Evolutionary conservation across 2,797 vertebrate species (phyloP), one percentile per base, ranked within the genome.

Genomic region (Anguilla anguilla): DNA sequence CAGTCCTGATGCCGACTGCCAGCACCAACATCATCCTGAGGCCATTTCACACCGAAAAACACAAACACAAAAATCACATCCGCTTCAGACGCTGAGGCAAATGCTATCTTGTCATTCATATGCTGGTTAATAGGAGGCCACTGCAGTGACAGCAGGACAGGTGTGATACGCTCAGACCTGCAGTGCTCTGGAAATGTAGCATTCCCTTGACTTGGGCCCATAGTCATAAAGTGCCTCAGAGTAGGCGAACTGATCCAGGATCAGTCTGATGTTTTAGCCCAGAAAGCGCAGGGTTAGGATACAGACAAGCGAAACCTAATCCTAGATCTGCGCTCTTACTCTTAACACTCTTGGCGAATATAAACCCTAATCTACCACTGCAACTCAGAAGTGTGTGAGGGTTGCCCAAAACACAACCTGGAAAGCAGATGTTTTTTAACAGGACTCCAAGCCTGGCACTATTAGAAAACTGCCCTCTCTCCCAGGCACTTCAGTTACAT

Each of bases 391-490:
- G 46, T 59, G 22, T 49, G 22, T 10, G 4, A 74, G 28, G 46
- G 22, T 31, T 17, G 15, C 6, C 74, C 31, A 10, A 77, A 51
- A 79, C 11, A 6, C 67, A 77, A 77, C 4, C 51, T 87, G 86
- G 6, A 64, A 83, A 0, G 46, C 85, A 88, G 59, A 72, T 83
- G 85, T 86, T 28, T 39, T 67, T 83, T 83, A 31, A 86, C 82
- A 57, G 67, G 49, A 72, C 43, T 53, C 86, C 92, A 88, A 88
- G 89, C 35, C 2, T 89, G 88, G 87, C 89, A 88, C 61, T 90
- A 19, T 86, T 84, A 89, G 89, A 87, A 92, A 93, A 94, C 92
- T 51, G 39, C 82, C 89, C 89, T 89, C 89, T 87, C 91, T 94
- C 92, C 90, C 90, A 88, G 85, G 81, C 88, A 87, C 87, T 49